These are phyloP conservation scores for Athrips mouffetella DNA, from an alignment of 2,888 invertebrate species.

Conservation along the genomic window DNA sequence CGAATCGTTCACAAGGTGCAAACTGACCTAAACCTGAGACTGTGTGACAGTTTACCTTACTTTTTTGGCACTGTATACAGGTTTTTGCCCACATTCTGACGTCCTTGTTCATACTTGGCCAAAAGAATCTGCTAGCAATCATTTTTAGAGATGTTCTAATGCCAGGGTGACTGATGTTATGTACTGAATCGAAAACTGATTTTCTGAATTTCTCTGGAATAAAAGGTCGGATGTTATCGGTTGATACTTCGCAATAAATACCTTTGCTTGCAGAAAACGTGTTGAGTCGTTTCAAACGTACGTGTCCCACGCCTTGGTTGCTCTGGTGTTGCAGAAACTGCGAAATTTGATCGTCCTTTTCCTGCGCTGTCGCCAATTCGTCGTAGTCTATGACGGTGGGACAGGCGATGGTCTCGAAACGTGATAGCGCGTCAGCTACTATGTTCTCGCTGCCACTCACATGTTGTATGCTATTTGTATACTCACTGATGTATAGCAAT, in stretches of 20 bases:
- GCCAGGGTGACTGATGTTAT: conserved; percentile 19
- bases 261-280: background rate
- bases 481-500: conserved; percentile 18
- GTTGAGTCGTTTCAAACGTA: background rate
- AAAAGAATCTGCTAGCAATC: conserved; percentile 15
- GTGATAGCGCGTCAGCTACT: conserved; percentile 17
- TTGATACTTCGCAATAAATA: background rate
- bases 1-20: conserved; percentile 18
- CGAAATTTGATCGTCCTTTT: background rate
- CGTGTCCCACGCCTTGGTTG: background rate
- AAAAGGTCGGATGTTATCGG: conserved; percentile 7
- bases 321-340: background rate
- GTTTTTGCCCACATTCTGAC: conserved; percentile 12
- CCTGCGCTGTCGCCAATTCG: conserved; percentile 16
- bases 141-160: conserved; percentile 14
- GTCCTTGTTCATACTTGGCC: conserved; percentile 16
- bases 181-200: conserved; percentile 17
- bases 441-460: conserved; percentile 16
- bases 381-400: conserved; percentile 17
- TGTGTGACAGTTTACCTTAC: background rate
- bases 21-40: conserved; percentile 16
- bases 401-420: conserved; percentile 15
- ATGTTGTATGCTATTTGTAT: conserved; percentile 16
- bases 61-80: conserved; percentile 13
- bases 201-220: background rate